Evolutionary conservation across 2,888 invertebrate species (phyloP), one percentile per base, ranked within the genome.

Genomic region (Patella depressa): DNA sequence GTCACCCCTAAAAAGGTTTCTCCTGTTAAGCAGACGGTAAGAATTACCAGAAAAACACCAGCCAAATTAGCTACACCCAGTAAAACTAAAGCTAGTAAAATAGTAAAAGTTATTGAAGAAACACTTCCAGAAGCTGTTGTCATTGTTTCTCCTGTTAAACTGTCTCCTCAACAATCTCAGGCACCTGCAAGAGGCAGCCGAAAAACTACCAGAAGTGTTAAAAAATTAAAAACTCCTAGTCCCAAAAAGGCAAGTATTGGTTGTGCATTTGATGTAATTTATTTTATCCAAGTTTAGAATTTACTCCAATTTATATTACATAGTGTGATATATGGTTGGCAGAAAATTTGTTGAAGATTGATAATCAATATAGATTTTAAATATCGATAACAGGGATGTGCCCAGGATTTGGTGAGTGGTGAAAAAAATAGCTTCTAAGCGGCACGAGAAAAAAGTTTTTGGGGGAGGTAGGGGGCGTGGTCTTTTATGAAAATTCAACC

Each of bases 1-100:
- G 73, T 65, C 24, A 69, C 73, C 15, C 71, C 73, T 73, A 76
- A 34, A 29, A 78, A 77, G 73, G 72, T 15, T 11, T 53, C 70
- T 34, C 75, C 74, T 53, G 74, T 72, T 24, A 76, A 76, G 54
- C 45, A 53, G 53, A 74, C 75, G 15, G 72, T 74, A 54, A 71
- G 75, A 73, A 72, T 55, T 34, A 72, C 69, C 11, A 34, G 75
- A 15, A 65, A 54, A 5, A 72, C 72, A 29, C 75, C 78, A 11
- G 72, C 71, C 29, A 78, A 78, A 71, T 57, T 65, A 17, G 17
- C 74, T 15, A 34, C 74, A 15, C 19, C 45, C 2, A 59, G 19
- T 24, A 19, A 24, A 65, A 65, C 19, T 2, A 24, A 19, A 11
- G 65, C 65, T 24, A 24, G 19, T 9, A 65, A 65, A 24, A 24